These are phyloP conservation scores for Phenacoccus solenopsis DNA, from an alignment of 1,140 invertebrate genomes.

Conservation along the genomic window DNA sequence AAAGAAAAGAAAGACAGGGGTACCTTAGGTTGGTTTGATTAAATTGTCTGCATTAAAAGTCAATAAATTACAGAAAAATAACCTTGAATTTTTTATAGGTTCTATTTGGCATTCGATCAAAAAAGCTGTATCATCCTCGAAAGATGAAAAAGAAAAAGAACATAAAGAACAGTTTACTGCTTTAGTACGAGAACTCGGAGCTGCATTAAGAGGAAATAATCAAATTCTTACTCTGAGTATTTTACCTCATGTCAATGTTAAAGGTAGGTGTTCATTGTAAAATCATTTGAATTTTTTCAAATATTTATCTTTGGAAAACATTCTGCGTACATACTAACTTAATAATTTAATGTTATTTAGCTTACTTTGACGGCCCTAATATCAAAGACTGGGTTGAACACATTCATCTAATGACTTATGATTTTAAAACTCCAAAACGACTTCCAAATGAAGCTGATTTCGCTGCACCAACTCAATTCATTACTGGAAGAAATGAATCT, in stretches of 20 bases:
- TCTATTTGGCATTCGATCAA: conserved; percentile 58
- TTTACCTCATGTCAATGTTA: conserved; percentile 62
- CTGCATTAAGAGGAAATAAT: conserved; percentile 41
- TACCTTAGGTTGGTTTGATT: conserved; percentile 40
- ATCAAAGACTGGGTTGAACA: conserved; percentile 62
- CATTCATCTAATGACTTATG: conserved; percentile 64
- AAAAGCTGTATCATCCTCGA: conserved; percentile 53
- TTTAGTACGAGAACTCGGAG: conserved; percentile 57
- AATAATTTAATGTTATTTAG: conserved; percentile 33
- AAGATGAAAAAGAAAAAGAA: conserved; percentile 61
- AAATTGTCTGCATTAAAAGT: background rate
- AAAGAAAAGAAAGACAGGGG: conserved; percentile 62
- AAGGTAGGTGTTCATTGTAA: conserved; percentile 40
- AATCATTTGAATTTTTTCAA: background rate
- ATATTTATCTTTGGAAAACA: too few species aligned
- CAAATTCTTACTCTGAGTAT: conserved; percentile 52
- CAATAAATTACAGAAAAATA: background rate
- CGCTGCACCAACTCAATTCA: conserved; percentile 52
- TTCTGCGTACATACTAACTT: too few species aligned
- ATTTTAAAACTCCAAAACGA: conserved; percentile 59
- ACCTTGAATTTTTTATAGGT: background rate
- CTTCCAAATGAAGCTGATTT: conserved; percentile 63
- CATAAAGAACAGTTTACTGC: conserved; percentile 62
- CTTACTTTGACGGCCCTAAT: conserved; percentile 61
- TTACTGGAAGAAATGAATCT: conserved; percentile 50